Evolutionary conservation across 2,113 vertebrate genomes (phyloP).

Genomic region (Cheirogaleus medius): DNA sequence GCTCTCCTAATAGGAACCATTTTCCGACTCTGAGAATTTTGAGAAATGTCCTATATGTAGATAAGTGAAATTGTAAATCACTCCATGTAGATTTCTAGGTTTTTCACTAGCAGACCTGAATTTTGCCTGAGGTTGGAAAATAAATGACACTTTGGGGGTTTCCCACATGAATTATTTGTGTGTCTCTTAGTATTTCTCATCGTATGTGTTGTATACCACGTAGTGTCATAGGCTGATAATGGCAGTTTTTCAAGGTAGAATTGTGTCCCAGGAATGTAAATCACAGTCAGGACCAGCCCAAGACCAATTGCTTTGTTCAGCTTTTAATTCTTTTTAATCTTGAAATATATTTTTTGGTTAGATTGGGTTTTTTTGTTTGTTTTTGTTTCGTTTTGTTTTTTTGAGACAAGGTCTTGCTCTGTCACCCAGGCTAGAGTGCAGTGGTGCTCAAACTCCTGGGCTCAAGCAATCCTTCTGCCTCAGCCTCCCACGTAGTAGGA

Average conservation of each 20-base stretch:
- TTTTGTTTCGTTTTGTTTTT: neutral
- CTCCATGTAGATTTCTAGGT: neutral
- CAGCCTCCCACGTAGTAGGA: neutral
- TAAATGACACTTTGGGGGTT: neutral
- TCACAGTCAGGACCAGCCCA: neutral
- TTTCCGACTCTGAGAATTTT: neutral
- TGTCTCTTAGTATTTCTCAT: neutral
- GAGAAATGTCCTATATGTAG: neutral
- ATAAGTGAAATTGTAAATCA: neutral
- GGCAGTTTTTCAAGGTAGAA: neutral
- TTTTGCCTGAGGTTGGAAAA: neutral
- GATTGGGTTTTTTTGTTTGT: neutral
- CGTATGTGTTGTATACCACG: rapidly evolving
- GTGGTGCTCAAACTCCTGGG: neutral
- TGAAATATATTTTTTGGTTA: neutral
- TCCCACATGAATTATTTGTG: neutral
- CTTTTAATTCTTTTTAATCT: neutral
- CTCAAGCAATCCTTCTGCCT: neutral
- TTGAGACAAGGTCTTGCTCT: neutral
- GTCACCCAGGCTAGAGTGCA: neutral
- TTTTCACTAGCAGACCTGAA: neutral
- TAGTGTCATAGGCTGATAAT: too few species aligned
- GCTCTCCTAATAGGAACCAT: neutral
- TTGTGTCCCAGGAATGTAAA: neutral
- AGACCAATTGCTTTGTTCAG: neutral